A percentile compares a stretch with the other conserved stretches of the same genome.
Evolutionary conservation across 2,797 vertebrate genomes (phyloP).

Genomic region (Octomys mimax): DNA sequence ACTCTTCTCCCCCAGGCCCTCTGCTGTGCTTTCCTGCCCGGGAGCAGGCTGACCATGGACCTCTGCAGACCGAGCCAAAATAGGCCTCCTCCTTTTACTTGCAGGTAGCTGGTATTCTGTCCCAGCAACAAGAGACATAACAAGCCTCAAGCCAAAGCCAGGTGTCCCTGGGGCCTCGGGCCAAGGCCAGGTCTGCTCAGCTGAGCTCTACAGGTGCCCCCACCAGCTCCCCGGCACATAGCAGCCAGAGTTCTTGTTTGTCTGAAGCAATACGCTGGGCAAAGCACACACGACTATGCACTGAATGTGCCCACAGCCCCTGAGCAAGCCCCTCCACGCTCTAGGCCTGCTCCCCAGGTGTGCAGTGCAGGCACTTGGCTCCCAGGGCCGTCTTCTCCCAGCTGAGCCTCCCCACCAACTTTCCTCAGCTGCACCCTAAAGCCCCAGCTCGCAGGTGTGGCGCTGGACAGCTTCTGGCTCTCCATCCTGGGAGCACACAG

Average conservation of each 20-base stretch:
- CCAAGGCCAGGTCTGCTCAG: fast-evolving
- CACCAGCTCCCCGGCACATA: fast-evolving
- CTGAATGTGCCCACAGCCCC: background rate
- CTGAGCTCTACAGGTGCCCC: background rate
- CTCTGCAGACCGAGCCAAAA: background rate
- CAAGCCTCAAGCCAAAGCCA: background rate
- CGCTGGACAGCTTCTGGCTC: background rate
- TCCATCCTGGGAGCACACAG: too few species aligned
- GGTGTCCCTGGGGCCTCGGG: fast-evolving
- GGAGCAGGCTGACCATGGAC: background rate
- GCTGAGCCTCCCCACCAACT: background rate
- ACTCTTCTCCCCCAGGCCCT: background rate
- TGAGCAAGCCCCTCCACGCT: background rate
- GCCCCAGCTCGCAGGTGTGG: background rate
- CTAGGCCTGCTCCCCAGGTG: too few species aligned
- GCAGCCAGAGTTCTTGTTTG: background rate
- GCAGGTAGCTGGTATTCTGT: background rate
- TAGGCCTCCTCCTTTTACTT: background rate
- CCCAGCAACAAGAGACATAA: background rate
- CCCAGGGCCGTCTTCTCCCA: background rate
- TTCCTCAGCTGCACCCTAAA: background rate
- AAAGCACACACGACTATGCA: fast-evolving
- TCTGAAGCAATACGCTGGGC: background rate
- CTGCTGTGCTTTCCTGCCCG: background rate
- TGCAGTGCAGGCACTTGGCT: background rate